These are phyloP conservation scores for Melanaphis sacchari DNA, from an alignment of 1,140 invertebrate genomes.

Conservation along the genomic window DNA sequence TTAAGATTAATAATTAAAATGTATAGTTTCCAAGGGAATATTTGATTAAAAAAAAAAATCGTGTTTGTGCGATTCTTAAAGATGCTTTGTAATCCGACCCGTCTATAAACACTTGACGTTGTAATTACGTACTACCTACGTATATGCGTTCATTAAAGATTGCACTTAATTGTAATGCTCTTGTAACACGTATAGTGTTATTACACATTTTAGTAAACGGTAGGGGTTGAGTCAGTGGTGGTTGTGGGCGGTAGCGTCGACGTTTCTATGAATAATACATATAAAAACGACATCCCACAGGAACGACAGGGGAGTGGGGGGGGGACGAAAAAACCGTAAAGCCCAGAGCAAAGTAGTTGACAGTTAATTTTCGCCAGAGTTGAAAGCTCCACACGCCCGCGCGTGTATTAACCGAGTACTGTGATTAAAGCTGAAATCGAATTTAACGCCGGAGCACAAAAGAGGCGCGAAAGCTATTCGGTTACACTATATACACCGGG, in stretches of 20 bases:
- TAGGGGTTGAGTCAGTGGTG: not conserved
- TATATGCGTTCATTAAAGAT: not conserved
- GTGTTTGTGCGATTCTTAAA: not conserved
- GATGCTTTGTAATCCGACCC: not conserved
- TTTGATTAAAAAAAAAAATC: not conserved
- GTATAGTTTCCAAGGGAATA: not conserved
- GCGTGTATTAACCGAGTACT: not conserved
- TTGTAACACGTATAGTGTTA: not conserved
- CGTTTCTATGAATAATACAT: constrained; percentile 39
- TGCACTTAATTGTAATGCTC: not conserved
- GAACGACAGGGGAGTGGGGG: not conserved
- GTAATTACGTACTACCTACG: not conserved
- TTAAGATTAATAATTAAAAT: not conserved
- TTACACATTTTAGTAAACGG: constrained; percentile 22
- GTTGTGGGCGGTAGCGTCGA: not conserved
- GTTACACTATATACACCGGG: constrained; percentile 10
- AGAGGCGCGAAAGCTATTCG: constrained; percentile 47
- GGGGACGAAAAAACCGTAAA: not conserved
- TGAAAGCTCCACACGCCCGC: not conserved
- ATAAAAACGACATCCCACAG: constrained; percentile 24
- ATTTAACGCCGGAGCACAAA: constrained; percentile 40
- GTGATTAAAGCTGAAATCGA: constrained; percentile 49
- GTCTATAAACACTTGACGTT: constrained; percentile 6
- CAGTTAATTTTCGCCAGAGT: constrained; percentile 40
- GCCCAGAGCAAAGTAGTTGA: not conserved